Percentiles rank a stretch among this genome's conserved stretches.
Conservation (phyloP, 1,140 invertebrate species). For the Drosophila nigromelanica region DNA sequence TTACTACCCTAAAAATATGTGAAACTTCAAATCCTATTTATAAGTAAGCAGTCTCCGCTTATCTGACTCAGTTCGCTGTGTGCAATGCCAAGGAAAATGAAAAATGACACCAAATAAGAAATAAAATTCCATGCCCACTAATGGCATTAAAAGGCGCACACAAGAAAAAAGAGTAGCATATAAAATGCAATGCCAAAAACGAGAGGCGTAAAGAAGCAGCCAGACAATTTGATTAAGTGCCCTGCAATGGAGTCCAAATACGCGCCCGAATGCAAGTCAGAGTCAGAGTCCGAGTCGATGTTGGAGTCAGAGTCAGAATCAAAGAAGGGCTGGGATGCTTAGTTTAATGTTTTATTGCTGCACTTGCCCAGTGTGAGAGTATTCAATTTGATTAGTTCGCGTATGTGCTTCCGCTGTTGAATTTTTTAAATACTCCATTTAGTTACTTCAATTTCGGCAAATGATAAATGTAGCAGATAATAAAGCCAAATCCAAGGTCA, state of each 20-base stretch:
- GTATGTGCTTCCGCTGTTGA: background rate
- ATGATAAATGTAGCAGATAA: constrained; percentile 37
- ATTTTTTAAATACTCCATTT: background rate
- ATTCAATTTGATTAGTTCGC: constrained; percentile 44
- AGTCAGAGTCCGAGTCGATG: background rate
- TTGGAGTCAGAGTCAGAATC: background rate
- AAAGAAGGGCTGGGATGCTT: background rate
- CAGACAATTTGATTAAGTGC: constrained; percentile 73
- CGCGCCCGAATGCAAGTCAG: background rate
- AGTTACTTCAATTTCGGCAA: background rate
- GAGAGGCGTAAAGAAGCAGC: constrained; percentile 30
- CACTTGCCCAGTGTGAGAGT: constrained; percentile 5
- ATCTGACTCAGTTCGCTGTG: constrained; percentile 38
- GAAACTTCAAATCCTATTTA: background rate
- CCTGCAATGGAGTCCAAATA: constrained; percentile 31
- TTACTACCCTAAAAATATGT: background rate
- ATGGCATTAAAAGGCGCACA: constrained; percentile 59
- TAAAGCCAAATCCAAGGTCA: constrained; percentile 40
- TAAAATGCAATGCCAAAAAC: constrained; percentile 50
- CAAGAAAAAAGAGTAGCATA: constrained; percentile 2
- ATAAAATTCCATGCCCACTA: constrained; percentile 50
- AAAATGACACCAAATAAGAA: constrained; percentile 61
- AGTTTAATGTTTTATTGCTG: constrained; percentile 3
- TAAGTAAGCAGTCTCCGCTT: constrained; percentile 35
- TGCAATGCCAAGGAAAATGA: constrained; percentile 56